Evolutionary conservation across 2,888 invertebrate species (phyloP).

Genomic region (Euplagia quadripunctaria): DNA sequence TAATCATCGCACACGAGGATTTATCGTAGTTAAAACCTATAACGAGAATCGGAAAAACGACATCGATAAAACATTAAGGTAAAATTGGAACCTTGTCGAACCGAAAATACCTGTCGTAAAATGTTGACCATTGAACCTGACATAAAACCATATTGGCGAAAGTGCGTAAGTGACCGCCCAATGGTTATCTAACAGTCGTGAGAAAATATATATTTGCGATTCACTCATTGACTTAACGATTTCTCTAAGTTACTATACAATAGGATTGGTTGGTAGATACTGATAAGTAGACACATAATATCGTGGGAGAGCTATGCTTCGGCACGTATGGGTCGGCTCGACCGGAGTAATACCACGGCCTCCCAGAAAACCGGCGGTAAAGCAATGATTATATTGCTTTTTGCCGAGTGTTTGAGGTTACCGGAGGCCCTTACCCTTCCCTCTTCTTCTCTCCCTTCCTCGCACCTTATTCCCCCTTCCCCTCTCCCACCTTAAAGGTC

Average conservation of each 20-base stretch:
- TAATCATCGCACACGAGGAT: background rate
- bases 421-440: too few species aligned
- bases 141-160: slow-evolving; percentile 24
- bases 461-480: too few species aligned
- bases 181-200: slow-evolving; percentile 65
- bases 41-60: background rate
- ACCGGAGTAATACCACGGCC: too few species aligned
- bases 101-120: background rate
- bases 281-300: slow-evolving; percentile 26
- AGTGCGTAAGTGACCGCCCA: slow-evolving; percentile 31
- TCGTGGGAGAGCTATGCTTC: too few species aligned
- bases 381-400: too few species aligned
- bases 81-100: background rate
- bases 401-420: too few species aligned
- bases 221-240: slow-evolving; percentile 59
- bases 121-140: background rate
- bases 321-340: too few species aligned
- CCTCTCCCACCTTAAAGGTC: too few species aligned
- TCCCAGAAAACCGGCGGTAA: too few species aligned
- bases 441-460: too few species aligned
- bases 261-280: slow-evolving; percentile 32
- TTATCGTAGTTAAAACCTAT: background rate
- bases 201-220: slow-evolving; percentile 61
- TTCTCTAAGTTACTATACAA: slow-evolving; percentile 50
- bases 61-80: background rate